Base-by-base conservation (phyloP, 1,140 invertebrate genomes). In the Platorchestia sp. region DNA sequence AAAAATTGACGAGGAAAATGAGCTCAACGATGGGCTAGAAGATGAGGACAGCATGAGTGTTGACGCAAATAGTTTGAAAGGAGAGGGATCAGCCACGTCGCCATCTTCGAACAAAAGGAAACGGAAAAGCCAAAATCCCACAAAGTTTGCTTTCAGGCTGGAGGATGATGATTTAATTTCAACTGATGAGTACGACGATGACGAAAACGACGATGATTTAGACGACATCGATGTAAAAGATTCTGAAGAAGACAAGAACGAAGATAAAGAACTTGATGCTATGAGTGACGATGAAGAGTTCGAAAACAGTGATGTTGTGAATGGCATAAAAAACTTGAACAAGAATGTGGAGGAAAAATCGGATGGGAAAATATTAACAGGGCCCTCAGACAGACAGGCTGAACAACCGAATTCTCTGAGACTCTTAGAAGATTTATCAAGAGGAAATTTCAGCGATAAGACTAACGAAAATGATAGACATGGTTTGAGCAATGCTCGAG, bases 81-180 rank as follows among this genome's bases (percentile, higher is more conserved):
- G 97, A 97, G 97, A 97, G 97, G 96, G 97, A 97, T 97, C 97
- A 95, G 95, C 95, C 87, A 96, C 89, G 96, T 96, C 95, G 45
- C 96, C 95, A 96, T 97, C 95, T 43, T 89, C 96, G 96, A 98
- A 97, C 97, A 98, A 98, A 22, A 96, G 99, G 93, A 99, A 99
- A 97, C 97, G 99, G 95, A 99, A 99, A 97, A 99, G 98, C 96
- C 98, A 99, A 96, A 99, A 99, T 97, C 99, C 99, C 0, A 99
- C 98, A 0, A 98, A 99, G 95, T 98, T 98, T 97, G 98, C 98
- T 1, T 97, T 97, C 59, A 96, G 95, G 45, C 95, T 96, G 87
- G 97, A 97, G 95, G 97, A 97, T 7, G 97, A 98, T 86, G 97
- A 97, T 16, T 97, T 98, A 86, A 98, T 98, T 96, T 98, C 97